Evolutionary conservation across 2,113 vertebrate genomes (phyloP).

Genomic region (Mesitornis unicolor): DNA sequence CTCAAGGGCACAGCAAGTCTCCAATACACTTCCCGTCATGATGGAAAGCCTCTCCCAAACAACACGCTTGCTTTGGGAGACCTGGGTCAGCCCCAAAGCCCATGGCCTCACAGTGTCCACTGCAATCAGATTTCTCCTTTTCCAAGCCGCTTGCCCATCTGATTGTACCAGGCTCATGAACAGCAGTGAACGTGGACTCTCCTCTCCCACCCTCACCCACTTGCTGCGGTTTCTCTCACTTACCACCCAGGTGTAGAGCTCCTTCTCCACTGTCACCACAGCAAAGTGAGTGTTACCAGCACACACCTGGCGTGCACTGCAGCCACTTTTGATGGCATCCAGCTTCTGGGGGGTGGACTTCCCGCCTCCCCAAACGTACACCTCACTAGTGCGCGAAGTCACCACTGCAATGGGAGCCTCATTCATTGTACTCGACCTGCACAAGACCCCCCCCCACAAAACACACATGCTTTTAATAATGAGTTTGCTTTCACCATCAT

Average conservation of each 20-base stretch:
- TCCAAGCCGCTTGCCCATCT: background rate
- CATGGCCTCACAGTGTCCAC: background rate
- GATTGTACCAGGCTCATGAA: background rate
- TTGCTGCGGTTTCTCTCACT: constrained; percentile 66
- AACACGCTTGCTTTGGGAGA: background rate
- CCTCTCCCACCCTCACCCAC: background rate
- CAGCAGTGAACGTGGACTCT: background rate
- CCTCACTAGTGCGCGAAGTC: constrained; percentile 93
- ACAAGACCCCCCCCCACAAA: constrained; percentile 34
- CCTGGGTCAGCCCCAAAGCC: background rate
- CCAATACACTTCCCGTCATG: background rate
- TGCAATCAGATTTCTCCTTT: background rate
- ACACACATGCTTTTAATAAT: background rate
- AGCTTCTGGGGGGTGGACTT: constrained; percentile 97
- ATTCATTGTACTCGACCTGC: constrained; percentile 85
- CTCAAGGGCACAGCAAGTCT: background rate
- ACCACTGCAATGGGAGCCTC: constrained; percentile 94
- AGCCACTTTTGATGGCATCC: constrained; percentile 94
- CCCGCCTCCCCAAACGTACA: constrained; percentile 97
- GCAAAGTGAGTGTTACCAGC: constrained; percentile 97
- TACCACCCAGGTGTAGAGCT: constrained; percentile 98
- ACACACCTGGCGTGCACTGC: constrained; percentile 92
- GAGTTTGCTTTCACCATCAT: background rate
- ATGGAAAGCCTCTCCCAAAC: background rate
- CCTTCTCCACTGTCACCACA: constrained; percentile 97